Base-by-base conservation (phyloP, 2,888 invertebrate species). In the Dasysyrphus albostriatus region DNA sequence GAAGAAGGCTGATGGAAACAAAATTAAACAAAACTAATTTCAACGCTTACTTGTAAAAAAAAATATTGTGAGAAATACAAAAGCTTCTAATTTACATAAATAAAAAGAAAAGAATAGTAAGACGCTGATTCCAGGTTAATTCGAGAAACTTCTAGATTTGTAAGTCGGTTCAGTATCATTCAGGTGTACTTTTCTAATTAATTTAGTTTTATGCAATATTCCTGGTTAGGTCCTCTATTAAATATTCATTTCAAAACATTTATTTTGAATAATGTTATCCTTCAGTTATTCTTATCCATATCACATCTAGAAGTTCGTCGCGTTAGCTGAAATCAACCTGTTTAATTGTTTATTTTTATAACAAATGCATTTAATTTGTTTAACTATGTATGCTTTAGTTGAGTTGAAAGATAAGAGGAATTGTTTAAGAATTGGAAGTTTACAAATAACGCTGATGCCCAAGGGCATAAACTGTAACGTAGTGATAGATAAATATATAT, bases 361-460 rank as follows among this genome's bases (percentile, higher is more conserved):
- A 39, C 47, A 79, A 73, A 65, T 79, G 61, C 51, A 61, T 12
- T 19, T 16, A 63, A 63, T 51, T 70, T 56, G 39, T 72, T 7
- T 8, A 14, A 1, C 29, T 54, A n/a, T 42, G 16, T 12, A 19
- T 19, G 59, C 12, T 19, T 19, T 12, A 3, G 6, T 59, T 39
- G 49, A 69, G 69, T 61, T 70, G 49, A 32, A 59, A 19, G 19
- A 29, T 32, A 42, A 58, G 29, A 59, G 69, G 39, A 59, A 39
- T 29, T 14, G 2, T 49, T 61, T 61, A 42, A 63, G 16, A 29
- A 44, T 16, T 56, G n/a, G 0, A 70, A 0, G 3, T 39, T n/a
- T 37, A 42, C 2, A 47, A 5, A 7, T 32, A 12, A 5, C 5
- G n/a, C 14, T 12, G 39, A 12, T 5, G 14, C 6, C 5, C 1